Evolutionary conservation across 2,888 invertebrate genomes (phyloP), one percentile per base, ranked within the genome.

Genomic region (Autographa gamma): DNA sequence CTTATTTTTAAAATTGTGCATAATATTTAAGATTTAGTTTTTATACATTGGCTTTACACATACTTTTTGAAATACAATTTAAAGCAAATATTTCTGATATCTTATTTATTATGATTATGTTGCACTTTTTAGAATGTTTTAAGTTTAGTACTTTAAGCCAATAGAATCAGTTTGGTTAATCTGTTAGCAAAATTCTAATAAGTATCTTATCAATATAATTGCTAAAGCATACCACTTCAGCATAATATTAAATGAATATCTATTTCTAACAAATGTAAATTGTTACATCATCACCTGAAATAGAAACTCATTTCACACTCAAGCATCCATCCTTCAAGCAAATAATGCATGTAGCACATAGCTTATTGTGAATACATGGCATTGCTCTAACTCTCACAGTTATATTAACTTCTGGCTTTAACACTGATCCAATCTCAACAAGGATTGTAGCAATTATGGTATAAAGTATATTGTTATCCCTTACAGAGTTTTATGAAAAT

Each of bases 1-100:
- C 62, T 71, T 77, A 67, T 77, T 77, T 68, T 64, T 65, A 48
- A 43, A 71, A 63, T 67, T 65, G 48, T 70, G 13, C 32, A 19
- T 69, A 70, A 19, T 31, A 25, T 62, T 61, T 54, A 58, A 59
- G 52, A 67, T 74, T 48, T 38, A 56, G 19, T 18, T 52, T 75
- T 38, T 74, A 32, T 11, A 3, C 34, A 31, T 59, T 32, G 32
- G 32, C 59, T 59, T 56, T 56, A 56, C 25, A 25, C 54, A 19
- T 54, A 56, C 19, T 56, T 56, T 56, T 56, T 56, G 54, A 56
- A 56, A 25, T 56, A 56, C 54, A 56, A 25, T 56, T 56, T 56
- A 14, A 56, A 56, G 14, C 54, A 56, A 19, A 56, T 13, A 25
- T 56, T 56, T 56, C 54, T 25, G 19, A 56, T 13, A 11, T 9